phyloP scores from a whole-genome alignment of 2,888 invertebrate species.

The Lasioglossum malachurum region DNA sequence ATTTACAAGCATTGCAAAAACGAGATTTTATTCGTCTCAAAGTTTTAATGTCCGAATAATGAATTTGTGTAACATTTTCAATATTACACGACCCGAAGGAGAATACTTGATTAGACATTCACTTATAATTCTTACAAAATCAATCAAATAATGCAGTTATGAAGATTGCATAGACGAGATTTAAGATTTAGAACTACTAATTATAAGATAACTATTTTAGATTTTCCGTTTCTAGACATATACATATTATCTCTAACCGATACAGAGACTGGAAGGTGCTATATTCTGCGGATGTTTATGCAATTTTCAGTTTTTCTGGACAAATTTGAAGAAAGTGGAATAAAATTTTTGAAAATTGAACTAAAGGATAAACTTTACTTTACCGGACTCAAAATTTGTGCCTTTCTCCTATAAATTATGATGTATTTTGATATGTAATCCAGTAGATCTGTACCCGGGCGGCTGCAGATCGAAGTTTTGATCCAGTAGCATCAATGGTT shows the following conservation, averaged over 20 bases:
- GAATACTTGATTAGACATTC: not conserved
- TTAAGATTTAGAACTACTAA: conserved; percentile 3
- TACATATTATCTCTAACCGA: not conserved
- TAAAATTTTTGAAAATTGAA: too few species aligned
- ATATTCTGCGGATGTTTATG: not conserved
- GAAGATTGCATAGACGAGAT: conserved; percentile 2
- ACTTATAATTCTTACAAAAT: not conserved
- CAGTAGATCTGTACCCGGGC: too few species aligned
- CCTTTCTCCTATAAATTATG: too few species aligned
- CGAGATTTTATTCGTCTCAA: not conserved
- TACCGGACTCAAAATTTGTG: too few species aligned
- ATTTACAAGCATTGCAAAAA: not conserved
- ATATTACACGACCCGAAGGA: not conserved
- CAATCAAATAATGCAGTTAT: not conserved
- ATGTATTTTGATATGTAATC: too few species aligned
- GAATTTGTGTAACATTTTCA: not conserved
- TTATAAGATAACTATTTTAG: not conserved
- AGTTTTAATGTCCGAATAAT: not conserved
- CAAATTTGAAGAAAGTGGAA: too few species aligned
- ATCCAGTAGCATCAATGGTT: too few species aligned
- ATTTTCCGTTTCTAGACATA: not conserved
- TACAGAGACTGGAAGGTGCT: conserved; percentile 10
- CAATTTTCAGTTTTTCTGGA: too few species aligned
- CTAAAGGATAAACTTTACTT: too few species aligned
- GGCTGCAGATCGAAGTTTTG: too few species aligned